Percentiles rank a stretch among this genome's conserved stretches.
These are phyloP conservation scores for Campoletis sonorensis DNA, from an alignment of 1,140 invertebrate genomes.

Conservation along the genomic window DNA sequence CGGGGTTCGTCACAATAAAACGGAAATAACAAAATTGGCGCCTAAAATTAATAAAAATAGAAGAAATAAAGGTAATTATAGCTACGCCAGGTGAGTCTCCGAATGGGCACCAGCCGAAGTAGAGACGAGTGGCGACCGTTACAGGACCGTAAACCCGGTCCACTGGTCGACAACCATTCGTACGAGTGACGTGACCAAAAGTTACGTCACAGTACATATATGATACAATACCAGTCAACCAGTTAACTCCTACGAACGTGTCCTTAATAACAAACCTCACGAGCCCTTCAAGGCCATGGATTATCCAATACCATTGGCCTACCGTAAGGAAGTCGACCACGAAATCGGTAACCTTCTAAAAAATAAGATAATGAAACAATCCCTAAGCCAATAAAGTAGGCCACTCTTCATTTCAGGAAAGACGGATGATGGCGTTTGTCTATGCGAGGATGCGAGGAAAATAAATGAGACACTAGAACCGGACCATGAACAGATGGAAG, in stretches of 20 bases:
- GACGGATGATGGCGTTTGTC: conserved; percentile 11
- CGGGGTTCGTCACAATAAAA: too few relatives aligned
- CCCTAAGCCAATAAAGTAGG: conserved; percentile 4
- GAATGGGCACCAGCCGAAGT: too few relatives aligned
- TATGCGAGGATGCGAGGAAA: conserved; percentile 29
- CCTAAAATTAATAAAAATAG: too few relatives aligned
- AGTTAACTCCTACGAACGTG: conserved; percentile 24
- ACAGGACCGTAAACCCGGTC: too few relatives aligned
- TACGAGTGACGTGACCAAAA: too few relatives aligned
- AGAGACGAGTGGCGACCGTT: too few relatives aligned
- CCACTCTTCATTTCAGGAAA: conserved; percentile 7
- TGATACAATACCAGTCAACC: too few relatives aligned
- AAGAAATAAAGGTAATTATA: too few relatives aligned
- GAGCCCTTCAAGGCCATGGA: conserved; percentile 37
- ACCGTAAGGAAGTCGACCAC: conserved; percentile 2
- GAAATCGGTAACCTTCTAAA: conserved; percentile 14
- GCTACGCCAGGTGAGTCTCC: too few relatives aligned
- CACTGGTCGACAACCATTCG: too few relatives aligned
- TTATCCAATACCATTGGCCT: conserved; percentile 33
- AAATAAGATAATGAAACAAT: background rate
- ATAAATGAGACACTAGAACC: conserved; percentile 51
- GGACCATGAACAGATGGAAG: conserved; percentile 58
- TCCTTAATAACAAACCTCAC: background rate
- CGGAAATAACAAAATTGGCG: too few relatives aligned
- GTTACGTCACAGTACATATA: too few relatives aligned